Base-by-base conservation (phyloP, 2,888 invertebrate species). In the Nemotelus nigrinus region DNA sequence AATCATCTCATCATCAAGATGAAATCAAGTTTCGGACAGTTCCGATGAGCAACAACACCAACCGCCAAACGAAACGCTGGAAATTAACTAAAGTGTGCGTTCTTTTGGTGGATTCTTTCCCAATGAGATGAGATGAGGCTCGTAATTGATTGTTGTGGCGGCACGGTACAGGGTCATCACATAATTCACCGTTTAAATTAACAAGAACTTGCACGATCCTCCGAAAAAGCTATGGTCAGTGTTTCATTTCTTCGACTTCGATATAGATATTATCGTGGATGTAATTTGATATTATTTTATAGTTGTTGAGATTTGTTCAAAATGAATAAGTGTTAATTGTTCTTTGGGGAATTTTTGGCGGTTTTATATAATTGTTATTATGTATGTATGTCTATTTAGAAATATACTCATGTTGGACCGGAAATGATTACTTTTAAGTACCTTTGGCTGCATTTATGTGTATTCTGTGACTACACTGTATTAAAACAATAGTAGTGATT, bases 91-190 rank as follows among this genome's bases (percentile, higher is more conserved):
- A 65, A 63, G 70, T 70, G 58, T 48, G 25, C 25, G 25, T 25
- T 25, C 25, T 25, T 76, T 48, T 55, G 63, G 77, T 67, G n/a
- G 77, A 76, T 79, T 79, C 77, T 64, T 77, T 47, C 55, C 65
- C 75, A 77, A 79, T 79, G 77, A 75, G 79, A 47, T 25, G 25
- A 25, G 25, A 25, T 25, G 25, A 25, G n/a, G 63, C 76, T 77
- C 60, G 76, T 79, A 74, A 77, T 79, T 79, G 79, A 79, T 77
- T 79, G 72, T 77, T 75, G 53, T 47, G 44, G 57, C 60, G 74
- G 74, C 60, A 60, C 48, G 74, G 60, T 74, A 45, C 63, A 74
- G 74, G 74, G 74, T 74, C 74, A 60, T 74, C 74, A 74, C 74
- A 74, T 74, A 74, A 60, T 74, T 74, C 74, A 74, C 74, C 43